Base-by-base conservation (phyloP, 2,888 invertebrate genomes). In the Drosophila mulleri region DNA sequence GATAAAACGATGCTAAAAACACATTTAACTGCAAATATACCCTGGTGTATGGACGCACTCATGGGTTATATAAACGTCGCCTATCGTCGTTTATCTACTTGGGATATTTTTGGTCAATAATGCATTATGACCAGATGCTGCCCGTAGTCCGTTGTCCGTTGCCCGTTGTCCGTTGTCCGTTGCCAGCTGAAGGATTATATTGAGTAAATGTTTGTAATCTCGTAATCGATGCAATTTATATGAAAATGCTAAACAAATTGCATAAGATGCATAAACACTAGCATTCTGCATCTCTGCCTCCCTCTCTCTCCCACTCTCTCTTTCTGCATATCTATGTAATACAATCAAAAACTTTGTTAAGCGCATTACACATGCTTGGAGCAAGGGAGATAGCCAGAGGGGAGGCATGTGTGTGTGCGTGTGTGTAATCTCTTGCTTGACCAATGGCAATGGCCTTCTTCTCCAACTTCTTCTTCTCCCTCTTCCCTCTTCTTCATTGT, bases 151-250 rank as follows among this genome's bases (percentile, higher is more conserved):
- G 8, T 29, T 29, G 29, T 7, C 29, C 7, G 1, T 29, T 29
- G 29, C 2, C 29, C 29, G 8, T 8, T 29, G 29, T 2, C 29
- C 29, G 2, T 8, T 29, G 41, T 26, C 44, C 12, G 14, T 20
- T 44, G 20, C 44, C n/a, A n/a, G 48, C 18, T 52, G 23, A 35
- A 42, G 50, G 26, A 50, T 66, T 54, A 50, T 14, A 50, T 50
- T 39, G 26, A 47, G 56, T 47, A 42, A 74, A 67, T 57, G 63
- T 53, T 67, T 72, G 71, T 80, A 83, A 87, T 84, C 79, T 84
- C 44, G 67, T 87, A 83, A 89, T 83, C 88, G 85, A 71, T 78
- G 84, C 88, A 87, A 86, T 86, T 86, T 75, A 79, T 82, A 79
- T 69, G 48, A 62, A 74, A 77, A 70, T 69, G 71, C 67, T 81